phyloP scores from a whole-genome alignment of 2,888 invertebrate species.

The Lasioglossum vierecki region DNA sequence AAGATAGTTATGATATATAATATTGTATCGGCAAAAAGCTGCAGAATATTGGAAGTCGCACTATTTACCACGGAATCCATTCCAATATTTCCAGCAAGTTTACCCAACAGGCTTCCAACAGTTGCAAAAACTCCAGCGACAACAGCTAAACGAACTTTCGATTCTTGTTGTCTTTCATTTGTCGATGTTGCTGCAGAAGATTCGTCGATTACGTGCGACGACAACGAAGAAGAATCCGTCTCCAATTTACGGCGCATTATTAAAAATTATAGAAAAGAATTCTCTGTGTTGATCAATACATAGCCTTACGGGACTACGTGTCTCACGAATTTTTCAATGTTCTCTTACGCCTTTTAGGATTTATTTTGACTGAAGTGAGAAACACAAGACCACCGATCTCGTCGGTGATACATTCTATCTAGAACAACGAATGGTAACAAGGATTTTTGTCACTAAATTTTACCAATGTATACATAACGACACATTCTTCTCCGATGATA shows the following conservation, averaged over 20 bases:
- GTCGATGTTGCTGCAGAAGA: constrained; percentile 2
- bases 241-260: constrained; percentile 30
- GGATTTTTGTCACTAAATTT: constrained; percentile 7
- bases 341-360: too few relatives aligned
- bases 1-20: not conserved
- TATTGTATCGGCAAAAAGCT: not conserved
- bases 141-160: constrained; percentile 84
- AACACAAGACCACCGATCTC: too few relatives aligned
- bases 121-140: constrained; percentile 87
- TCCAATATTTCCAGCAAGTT: constrained; percentile 85
- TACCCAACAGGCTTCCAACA: constrained; percentile 87
- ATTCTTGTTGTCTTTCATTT: constrained; percentile 14
- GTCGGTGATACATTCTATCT: too few relatives aligned
- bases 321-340: too few relatives aligned
- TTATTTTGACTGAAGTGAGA: too few relatives aligned
- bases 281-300: not conserved
- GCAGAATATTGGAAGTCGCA: constrained; percentile 43
- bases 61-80: constrained; percentile 69
- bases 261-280: not conserved
- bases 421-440: not conserved
- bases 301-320: too few relatives aligned
- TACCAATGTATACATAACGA: not conserved
- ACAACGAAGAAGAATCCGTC: constrained; percentile 19
- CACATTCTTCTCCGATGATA: not conserved
- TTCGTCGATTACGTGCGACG: not conserved